Percentiles rank a stretch among this genome's conserved stretches.
These are phyloP conservation scores for Clarias magur DNA, from an alignment of 2,113 vertebrate species.

Conservation along the genomic window DNA sequence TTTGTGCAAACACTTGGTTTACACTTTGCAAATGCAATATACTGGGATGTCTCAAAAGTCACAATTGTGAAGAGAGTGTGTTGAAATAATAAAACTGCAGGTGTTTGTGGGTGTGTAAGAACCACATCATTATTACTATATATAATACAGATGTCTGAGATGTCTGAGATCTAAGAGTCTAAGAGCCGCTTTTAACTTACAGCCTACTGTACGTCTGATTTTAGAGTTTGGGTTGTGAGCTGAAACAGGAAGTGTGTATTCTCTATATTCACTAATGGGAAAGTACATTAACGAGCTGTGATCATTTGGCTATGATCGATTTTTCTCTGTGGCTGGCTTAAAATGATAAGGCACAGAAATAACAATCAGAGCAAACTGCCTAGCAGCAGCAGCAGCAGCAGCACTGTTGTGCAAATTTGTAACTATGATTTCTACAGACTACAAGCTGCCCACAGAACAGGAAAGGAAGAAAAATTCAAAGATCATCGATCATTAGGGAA, in stretches of 20 bases:
- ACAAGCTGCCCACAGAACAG: conserved; percentile 3
- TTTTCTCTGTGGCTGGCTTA: conserved; percentile 2
- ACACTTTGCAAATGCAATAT: not conserved
- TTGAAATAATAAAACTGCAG: not conserved
- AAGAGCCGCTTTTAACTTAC: not conserved
- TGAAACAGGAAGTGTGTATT: conserved; percentile 12
- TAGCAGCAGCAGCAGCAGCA: conserved; percentile 8
- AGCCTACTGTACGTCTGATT: not conserved
- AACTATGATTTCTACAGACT: not conserved
- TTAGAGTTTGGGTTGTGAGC: conserved; percentile 9
- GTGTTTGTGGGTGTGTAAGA: not conserved
- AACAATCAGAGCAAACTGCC: not conserved
- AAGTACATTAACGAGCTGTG: conserved; percentile 23
- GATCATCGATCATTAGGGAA: not conserved
- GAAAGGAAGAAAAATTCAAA: not conserved
- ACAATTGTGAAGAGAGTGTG: not conserved
- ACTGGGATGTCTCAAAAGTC: not conserved
- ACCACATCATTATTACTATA: not conserved
- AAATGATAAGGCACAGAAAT: conserved; percentile 11
- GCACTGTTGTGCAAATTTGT: not conserved
- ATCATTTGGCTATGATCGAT: conserved; percentile 28
- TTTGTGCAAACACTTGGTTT: not conserved
- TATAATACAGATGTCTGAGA: not conserved
- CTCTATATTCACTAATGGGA: conserved; percentile 26
- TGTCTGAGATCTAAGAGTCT: not conserved